Evolutionary conservation across 2,888 invertebrate species (phyloP).

Genomic region (Eubasilissa splendida): DNA sequence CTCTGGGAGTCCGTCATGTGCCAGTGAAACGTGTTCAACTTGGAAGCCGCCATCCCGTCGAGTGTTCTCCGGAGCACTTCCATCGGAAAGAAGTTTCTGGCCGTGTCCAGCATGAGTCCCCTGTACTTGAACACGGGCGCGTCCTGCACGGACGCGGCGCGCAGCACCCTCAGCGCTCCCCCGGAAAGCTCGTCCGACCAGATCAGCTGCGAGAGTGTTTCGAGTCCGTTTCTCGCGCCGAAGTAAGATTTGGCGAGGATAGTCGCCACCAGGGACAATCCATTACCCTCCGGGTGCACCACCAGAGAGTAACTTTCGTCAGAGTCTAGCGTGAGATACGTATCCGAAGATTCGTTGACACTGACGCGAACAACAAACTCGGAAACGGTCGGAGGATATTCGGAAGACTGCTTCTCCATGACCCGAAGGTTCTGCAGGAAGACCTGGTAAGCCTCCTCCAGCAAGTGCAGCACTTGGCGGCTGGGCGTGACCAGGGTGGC

Average conservation of each 20-base stretch:
- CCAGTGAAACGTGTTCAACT: conserved; percentile 96
- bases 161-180: conserved; percentile 76
- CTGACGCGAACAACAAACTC: conserved; percentile 70
- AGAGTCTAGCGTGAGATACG: conserved; percentile 76
- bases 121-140: conserved; percentile 84
- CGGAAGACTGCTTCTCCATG: conserved; percentile 68
- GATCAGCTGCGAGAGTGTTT: conserved; percentile 85
- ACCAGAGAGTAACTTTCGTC: conserved; percentile 84
- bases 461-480: conserved; percentile 64
- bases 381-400: conserved; percentile 64
- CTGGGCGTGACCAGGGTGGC: conserved; percentile 67
- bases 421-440: conserved; percentile 71
- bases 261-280: conserved; percentile 72
- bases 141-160: conserved; percentile 81
- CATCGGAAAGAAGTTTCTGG: conserved; percentile 89
- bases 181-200: conserved; percentile 83
- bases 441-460: conserved; percentile 70
- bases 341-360: conserved; percentile 73
- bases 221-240: conserved; percentile 84
- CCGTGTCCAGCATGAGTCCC: conserved; percentile 92
- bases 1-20: conserved; percentile 93
- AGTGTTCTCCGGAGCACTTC: conserved; percentile 81
- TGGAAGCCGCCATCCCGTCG: conserved; percentile 91
- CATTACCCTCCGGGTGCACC: conserved; percentile 70
- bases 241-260: conserved; percentile 81